Base-by-base conservation (phyloP, 2,888 invertebrate species). In the Melipona bicolor region DNA sequence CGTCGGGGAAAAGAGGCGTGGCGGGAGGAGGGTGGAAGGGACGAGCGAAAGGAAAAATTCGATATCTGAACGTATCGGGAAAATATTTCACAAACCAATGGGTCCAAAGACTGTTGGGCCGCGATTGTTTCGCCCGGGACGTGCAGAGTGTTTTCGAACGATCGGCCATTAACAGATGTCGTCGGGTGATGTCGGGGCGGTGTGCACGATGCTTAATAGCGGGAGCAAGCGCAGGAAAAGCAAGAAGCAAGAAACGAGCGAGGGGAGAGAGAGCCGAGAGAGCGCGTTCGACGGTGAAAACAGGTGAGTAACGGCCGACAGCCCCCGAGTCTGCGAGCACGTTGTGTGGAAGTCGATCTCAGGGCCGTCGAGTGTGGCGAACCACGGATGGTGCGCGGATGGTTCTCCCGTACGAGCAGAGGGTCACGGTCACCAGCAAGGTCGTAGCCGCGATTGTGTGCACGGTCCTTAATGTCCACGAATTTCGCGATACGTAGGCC, bases 301-400 rank as follows among this genome's bases (percentile, higher is more conserved):
- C 91, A 91, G 90, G 91, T 91, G 91, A 91, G 91, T 91, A 91
- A 91, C 91, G 91, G 90, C 91, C 91, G 91, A 91, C 89, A 91
- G 90, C 87, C 91, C 89, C 86, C 87, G 87, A 88, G 91, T 89
- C 74, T 83, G 64, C 83, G 77, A 84, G 88, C 88, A 88, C 85
- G 83, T 79, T 84, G 72, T 43, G n/a, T 75, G 87, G 69, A 82
- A 89, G 88, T 84, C 86, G 89, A 89, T 88, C 83, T 90, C 89
- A 90, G 79, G 88, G 89, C 81, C 89, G 87, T 79, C 88, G 88
- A 89, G 88, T 85, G 83, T 86, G 81, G 85, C 83, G 85, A 85
- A 81, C 84, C 79, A 71, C 86, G 59, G 79, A 64, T 43, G 43
- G 73, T 43, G 72, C 77, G 72, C 77, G 81, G 80, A 77, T 76